Percentiles rank a stretch among this genome's conserved stretches.
phyloP scores from a whole-genome alignment of 2,113 vertebrate species.

The Barbus barbus region DNA sequence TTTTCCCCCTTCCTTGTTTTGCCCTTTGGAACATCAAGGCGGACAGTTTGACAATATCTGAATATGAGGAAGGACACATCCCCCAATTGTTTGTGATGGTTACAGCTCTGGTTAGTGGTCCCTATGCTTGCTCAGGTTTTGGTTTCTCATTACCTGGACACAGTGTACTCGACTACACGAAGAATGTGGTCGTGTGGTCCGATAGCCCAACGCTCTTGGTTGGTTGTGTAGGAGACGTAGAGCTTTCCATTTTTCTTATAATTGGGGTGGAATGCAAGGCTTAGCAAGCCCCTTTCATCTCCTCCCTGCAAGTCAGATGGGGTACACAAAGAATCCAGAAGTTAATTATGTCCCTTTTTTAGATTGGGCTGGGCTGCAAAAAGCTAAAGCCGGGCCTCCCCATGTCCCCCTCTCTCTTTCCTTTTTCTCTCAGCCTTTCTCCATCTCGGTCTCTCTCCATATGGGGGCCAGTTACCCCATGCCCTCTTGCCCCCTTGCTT shows the following conservation, averaged over 20 bases:
- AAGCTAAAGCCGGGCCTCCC: slow-evolving; percentile 58
- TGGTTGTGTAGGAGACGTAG: slow-evolving; percentile 99
- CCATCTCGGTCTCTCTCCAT: slow-evolving; percentile 47
- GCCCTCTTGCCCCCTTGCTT: slow-evolving; percentile 57
- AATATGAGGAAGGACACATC: neutral
- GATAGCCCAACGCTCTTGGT: slow-evolving; percentile 98
- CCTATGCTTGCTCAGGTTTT: neutral
- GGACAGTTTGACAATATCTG: neutral
- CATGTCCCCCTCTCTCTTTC: slow-evolving; percentile 66
- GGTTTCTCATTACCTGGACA: slow-evolving; percentile 85
- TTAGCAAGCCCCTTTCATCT: slow-evolving; percentile 99
- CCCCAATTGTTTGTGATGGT: neutral
- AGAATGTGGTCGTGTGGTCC: slow-evolving; percentile 99
- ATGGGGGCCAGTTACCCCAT: slow-evolving; percentile 53
- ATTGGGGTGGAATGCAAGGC: slow-evolving; percentile 99
- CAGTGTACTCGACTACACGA: slow-evolving; percentile 97
- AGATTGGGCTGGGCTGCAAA: slow-evolving; percentile 72
- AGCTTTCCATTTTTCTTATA: slow-evolving; percentile 99
- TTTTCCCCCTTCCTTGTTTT: neutral
- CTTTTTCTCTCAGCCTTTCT: slow-evolving; percentile 75
- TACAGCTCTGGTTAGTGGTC: neutral
- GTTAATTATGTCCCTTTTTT: slow-evolving; percentile 94
- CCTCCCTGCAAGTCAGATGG: slow-evolving; percentile 97
- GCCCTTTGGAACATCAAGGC: neutral
- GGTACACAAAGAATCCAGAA: slow-evolving; percentile 95